Conservation (phyloP, 2,797 vertebrate species). For the Euphonia xanthogaster region DNA sequence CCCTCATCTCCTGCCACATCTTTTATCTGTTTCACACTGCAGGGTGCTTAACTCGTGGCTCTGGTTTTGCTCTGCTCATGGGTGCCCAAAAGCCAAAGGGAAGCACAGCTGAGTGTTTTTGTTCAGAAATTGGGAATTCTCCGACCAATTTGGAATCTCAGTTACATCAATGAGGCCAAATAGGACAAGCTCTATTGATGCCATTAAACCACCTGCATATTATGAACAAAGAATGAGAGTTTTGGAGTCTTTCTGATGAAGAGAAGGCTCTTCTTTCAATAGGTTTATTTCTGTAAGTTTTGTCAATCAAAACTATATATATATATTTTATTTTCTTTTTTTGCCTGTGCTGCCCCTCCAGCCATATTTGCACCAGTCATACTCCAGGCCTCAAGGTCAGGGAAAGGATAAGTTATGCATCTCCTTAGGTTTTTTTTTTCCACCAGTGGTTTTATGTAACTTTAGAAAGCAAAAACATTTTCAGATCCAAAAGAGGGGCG, state of each 20-base stretch:
- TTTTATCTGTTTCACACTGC: neutral
- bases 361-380: neutral
- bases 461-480: neutral
- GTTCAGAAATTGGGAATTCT: neutral
- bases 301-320: neutral
- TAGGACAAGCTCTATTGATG: neutral
- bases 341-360: neutral
- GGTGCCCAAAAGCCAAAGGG: neutral
- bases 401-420: neutral
- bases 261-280: neutral
- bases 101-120: neutral
- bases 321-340: neutral
- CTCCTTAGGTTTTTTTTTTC: neutral
- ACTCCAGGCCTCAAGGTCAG: neutral
- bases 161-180: neutral
- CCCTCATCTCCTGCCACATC: neutral
- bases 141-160: neutral
- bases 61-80: neutral
- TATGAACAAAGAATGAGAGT: neutral
- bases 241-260: neutral
- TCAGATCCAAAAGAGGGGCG: neutral
- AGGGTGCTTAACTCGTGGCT: rapidly evolving
- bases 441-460: neutral
- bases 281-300: neutral
- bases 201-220: neutral